phyloP scores from a whole-genome alignment of 2,888 invertebrate species.

The Drosophila formosana region DNA sequence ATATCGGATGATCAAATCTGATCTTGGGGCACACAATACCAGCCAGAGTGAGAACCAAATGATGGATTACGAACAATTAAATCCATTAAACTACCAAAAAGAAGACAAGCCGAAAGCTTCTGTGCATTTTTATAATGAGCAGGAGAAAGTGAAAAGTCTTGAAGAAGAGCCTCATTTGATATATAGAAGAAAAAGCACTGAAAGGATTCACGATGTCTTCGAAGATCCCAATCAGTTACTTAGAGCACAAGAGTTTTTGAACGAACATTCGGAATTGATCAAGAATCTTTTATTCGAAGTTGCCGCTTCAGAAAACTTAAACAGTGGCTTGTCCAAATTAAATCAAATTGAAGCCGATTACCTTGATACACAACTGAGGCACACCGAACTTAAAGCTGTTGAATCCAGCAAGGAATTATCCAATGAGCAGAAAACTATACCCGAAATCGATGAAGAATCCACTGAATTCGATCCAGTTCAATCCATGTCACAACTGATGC shows the following conservation, averaged over 20 bases:
- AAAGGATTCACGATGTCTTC: background rate
- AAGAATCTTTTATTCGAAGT: conserved; percentile 5
- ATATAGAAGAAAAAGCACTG: background rate
- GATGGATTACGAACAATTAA: background rate
- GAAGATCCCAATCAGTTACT: conserved; percentile 3
- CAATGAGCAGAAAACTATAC: no score
- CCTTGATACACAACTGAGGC: background rate
- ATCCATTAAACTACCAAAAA: background rate
- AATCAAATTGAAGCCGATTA: background rate
- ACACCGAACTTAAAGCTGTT: no score
- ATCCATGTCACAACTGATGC: background rate
- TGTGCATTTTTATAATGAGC: background rate
- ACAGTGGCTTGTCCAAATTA: background rate
- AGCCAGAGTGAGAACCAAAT: background rate
- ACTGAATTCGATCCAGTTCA: no score
- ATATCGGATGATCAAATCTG: background rate
- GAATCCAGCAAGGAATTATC: no score
- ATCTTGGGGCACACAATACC: background rate
- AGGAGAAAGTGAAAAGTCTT: background rate
- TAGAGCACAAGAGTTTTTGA: conserved; percentile 3
- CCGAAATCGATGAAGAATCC: no score
- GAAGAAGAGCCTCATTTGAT: background rate
- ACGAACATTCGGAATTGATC: conserved; percentile 3
- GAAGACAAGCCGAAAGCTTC: background rate
- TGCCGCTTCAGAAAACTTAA: background rate